phyloP scores from a whole-genome alignment of 1,140 invertebrate genomes.

The Drosophila ficusphila region DNA sequence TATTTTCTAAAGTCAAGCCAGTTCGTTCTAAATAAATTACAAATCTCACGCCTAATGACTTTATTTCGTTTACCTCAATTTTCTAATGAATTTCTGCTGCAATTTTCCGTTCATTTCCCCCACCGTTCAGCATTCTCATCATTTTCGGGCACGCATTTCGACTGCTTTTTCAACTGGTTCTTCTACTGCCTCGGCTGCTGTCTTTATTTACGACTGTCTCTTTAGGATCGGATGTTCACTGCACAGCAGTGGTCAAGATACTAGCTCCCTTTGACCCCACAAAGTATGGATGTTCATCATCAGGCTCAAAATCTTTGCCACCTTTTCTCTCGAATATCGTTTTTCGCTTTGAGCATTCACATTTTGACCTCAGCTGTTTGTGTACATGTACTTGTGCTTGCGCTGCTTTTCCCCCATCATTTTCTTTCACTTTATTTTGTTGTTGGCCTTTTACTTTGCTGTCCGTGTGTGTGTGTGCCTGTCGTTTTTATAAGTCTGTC shows the following conservation, averaged over 20 bases:
- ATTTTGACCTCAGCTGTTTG: not conserved
- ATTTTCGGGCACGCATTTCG: constrained; percentile 46
- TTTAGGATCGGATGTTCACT: not conserved
- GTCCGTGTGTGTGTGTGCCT: constrained; percentile 24
- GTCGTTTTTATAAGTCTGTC: constrained; percentile 79
- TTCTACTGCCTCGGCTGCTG: constrained; percentile 7
- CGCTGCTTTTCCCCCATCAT: constrained; percentile 43
- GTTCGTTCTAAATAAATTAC: not conserved
- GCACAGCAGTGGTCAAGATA: not conserved
- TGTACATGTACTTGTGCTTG: constrained; percentile 10
- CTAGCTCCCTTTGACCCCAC: constrained; percentile 1
- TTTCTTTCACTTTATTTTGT: constrained; percentile 45
- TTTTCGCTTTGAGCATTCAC: too few species aligned
- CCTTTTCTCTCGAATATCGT: too few species aligned
- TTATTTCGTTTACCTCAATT: not conserved
- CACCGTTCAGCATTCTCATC: constrained; percentile 38
- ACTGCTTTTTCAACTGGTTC: constrained; percentile 15
- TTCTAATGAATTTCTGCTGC: not conserved
- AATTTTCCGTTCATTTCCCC: constrained; percentile 5
- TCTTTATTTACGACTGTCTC: constrained; percentile 34
- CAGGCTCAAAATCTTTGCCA: too few species aligned
- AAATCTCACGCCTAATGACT: not conserved
- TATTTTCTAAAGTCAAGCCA: not conserved
- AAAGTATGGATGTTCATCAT: too few species aligned
- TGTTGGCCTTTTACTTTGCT: constrained; percentile 52